Conservation (phyloP, 2,113 vertebrate species). For the Callipepla californica region DNA sequence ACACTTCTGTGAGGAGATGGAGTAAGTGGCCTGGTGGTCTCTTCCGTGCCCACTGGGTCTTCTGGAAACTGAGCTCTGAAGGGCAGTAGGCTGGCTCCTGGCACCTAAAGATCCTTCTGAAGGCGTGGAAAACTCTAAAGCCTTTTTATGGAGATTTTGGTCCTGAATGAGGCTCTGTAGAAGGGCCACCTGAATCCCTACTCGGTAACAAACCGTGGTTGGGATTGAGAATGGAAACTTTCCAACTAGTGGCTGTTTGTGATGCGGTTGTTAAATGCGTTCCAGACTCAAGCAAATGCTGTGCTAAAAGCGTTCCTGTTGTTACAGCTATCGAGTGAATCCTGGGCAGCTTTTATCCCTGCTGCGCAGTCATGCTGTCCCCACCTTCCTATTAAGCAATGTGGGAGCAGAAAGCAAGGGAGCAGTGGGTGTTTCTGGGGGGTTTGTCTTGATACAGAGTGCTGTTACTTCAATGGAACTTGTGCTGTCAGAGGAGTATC, state of each 20-base stretch:
- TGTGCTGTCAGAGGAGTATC: neutral
- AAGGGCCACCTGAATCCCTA: neutral
- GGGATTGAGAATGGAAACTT: neutral
- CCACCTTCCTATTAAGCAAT: neutral
- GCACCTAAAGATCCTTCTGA: neutral
- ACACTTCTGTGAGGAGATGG: neutral
- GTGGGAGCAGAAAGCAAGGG: neutral
- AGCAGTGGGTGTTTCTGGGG: neutral
- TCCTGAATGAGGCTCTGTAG: neutral
- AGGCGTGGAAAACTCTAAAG: neutral
- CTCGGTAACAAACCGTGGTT: neutral
- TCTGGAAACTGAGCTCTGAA: neutral
- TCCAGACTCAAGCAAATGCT: neutral
- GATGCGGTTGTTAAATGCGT: neutral
- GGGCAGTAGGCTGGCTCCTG: neutral
- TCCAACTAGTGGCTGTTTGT: neutral
- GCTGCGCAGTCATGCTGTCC: fast-evolving
- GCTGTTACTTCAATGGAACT: neutral
- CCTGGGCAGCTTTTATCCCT: neutral
- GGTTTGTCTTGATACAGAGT: neutral
- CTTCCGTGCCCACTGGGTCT: neutral
- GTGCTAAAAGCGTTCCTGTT: neutral
- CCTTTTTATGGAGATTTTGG: neutral
- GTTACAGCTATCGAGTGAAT: neutral
- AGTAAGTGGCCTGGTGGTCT: neutral